Evolutionary conservation across 35 echinoderm and acorn worm species (phyloP), one percentile per base, ranked within the genome.

Genomic region (Chiridota heheva): DNA sequence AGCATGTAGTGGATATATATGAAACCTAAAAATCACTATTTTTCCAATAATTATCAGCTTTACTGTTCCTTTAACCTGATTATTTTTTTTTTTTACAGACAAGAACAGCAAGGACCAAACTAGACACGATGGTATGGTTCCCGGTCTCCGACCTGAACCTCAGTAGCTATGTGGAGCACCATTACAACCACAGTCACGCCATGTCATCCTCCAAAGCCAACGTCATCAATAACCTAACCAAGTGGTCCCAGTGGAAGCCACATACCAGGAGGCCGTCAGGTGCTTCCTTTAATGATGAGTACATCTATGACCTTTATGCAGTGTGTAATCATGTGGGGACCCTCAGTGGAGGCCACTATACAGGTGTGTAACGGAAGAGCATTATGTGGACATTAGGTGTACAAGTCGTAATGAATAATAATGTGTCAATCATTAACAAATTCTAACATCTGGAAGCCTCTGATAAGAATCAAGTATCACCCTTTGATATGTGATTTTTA

Each of bases 261-360:
- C 49, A 75, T 64, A 67, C 76, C 26, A 68, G 83, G 2, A 70
- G 70, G 43, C 44, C 84, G 15, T 80, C 61, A 7, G 48, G 30
- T 24, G 24, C 84, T 7, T 81, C 74, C 28, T 47, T 81, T 8
- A 77, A 61, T 10, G 42, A 57, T 16, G 85, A 90, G 32, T 86
- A 80, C 34, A 44, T 96, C 42, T 96, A 90, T 82, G 89, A 98
- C 59, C 73, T 92, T 3, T 91, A 98, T 70, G 95, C 89, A 13
- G 95, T 98, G 44, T 91, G 89, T 55, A 98, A 98, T 58, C 95
- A 98, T 60, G 81, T 91, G 20, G 95, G 95, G 3, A 98, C 65
- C 45, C 41, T 98, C 38, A 80, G 73, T 40, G 95, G 95, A 45
- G 95, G 95, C 17, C 95, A 98, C 63, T 98, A 98, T 58, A 98